Evolutionary conservation across 2,797 vertebrate genomes (phyloP).

Genomic region (Bovichtus diacanthus): DNA sequence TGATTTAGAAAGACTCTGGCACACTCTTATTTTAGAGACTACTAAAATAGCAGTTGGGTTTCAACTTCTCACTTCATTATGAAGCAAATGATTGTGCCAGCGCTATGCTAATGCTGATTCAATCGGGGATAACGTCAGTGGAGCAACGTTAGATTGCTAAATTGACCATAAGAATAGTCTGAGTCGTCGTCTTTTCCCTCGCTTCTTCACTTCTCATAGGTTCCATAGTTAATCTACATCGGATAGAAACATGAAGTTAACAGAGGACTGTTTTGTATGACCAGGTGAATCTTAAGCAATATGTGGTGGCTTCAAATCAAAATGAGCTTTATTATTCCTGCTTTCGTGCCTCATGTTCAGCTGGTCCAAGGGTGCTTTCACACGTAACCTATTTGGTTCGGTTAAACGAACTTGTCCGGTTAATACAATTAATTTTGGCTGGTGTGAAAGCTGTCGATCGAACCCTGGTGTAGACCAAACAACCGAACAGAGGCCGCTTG

Average conservation of each 20-base stretch:
- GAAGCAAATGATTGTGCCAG: constrained; percentile 48
- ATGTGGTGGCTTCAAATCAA: background rate
- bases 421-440: too few relatives aligned
- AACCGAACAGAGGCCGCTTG: too few relatives aligned
- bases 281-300: constrained; percentile 2
- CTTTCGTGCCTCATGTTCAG: background rate
- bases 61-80: constrained; percentile 62
- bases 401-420: too few relatives aligned
- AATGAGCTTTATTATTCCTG: background rate
- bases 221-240: constrained; percentile 19
- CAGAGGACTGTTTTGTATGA: background rate
- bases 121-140: constrained; percentile 51
- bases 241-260: constrained; percentile 6
- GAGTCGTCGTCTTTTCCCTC: constrained; percentile 39
- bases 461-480: too few relatives aligned
- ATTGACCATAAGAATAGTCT: constrained; percentile 55
- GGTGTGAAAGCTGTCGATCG: too few relatives aligned
- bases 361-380: too few relatives aligned
- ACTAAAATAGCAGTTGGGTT: constrained; percentile 53
- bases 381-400: too few relatives aligned
- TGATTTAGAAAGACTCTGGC: constrained; percentile 47
- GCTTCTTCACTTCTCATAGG: constrained; percentile 26
- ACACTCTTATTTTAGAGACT: constrained; percentile 51
- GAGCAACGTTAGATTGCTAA: constrained; percentile 52
- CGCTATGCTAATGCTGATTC: constrained; percentile 58